These are phyloP conservation scores for Buphagus erythrorhynchus DNA, from an alignment of 2,797 vertebrate genomes.

Conservation along the genomic window DNA sequence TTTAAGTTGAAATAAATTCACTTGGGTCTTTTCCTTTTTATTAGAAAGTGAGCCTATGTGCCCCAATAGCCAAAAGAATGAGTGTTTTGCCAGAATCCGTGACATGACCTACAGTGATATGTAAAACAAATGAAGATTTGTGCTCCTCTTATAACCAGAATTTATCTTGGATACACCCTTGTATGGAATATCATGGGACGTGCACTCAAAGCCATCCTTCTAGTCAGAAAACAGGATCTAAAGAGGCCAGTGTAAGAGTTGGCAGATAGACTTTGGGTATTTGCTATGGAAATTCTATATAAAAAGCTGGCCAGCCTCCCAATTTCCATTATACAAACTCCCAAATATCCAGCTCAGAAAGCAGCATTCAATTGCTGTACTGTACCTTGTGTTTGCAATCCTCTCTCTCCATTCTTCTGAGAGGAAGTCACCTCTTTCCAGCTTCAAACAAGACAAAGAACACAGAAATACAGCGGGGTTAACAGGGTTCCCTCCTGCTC, in stretches of 20 bases:
- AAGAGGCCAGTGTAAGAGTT: constrained; percentile 14
- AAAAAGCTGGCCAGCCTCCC: constrained; percentile 52
- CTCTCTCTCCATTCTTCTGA: constrained; percentile 98
- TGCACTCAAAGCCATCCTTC: neutral
- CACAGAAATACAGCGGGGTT: neutral
- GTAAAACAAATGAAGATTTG: neutral
- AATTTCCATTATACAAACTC: constrained; percentile 46
- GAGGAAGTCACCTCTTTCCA: constrained; percentile 99
- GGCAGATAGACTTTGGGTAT: constrained; percentile 20
- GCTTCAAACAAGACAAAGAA: constrained; percentile 76
- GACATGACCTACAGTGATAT: neutral
- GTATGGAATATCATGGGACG: neutral
- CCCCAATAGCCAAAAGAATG: neutral
- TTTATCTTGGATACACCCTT: constrained; percentile 17
- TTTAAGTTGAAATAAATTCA: neutral
- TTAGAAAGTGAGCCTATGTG: neutral
- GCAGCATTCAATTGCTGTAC: neutral
- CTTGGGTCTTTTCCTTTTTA: neutral
- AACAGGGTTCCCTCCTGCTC: neutral
- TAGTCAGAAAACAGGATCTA: neutral
- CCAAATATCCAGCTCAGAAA: constrained; percentile 12
- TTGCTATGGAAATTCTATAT: constrained; percentile 66
- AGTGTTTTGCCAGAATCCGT: neutral
- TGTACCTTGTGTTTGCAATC: constrained; percentile 97
- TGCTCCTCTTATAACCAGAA: neutral